Percentiles rank a stretch among this genome's conserved stretches.
Conservation (phyloP, 2,888 invertebrate genomes). For the Perizoma flavofasciatum region DNA sequence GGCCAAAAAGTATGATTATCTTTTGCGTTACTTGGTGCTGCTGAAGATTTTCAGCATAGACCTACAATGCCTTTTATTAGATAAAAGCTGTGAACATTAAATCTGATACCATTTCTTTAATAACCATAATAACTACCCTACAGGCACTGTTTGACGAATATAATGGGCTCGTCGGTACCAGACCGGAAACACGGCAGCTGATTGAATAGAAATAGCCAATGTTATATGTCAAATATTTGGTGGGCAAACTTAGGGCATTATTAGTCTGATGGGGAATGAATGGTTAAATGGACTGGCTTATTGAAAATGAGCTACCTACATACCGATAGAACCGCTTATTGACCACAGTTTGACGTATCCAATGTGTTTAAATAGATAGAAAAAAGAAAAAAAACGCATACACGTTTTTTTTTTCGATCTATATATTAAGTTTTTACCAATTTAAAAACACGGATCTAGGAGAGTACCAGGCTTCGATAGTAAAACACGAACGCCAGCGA, state of each 20-base stretch:
- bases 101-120: slow-evolving; percentile 14
- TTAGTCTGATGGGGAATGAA: slow-evolving; percentile 16
- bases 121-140: slow-evolving; percentile 14
- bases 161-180: slow-evolving; percentile 41
- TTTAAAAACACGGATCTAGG: no score
- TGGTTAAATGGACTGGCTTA: slow-evolving; percentile 29
- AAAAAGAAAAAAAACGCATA: no score
- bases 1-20: no score
- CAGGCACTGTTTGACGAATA: slow-evolving; percentile 36
- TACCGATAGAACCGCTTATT: not conserved
- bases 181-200: slow-evolving; percentile 44
- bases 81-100: slow-evolving; percentile 18
- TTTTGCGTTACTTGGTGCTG: no score
- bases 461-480: no score
- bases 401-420: no score
- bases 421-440: no score
- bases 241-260: slow-evolving; percentile 18
- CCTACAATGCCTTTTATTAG: not conserved
- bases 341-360: no score
- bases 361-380: no score
- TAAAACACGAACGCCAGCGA: no score
- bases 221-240: slow-evolving; percentile 33
- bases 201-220: slow-evolving; percentile 44
- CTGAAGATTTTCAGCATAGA: no score
- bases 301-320: slow-evolving; percentile 9